phyloP scores from a whole-genome alignment of 2,113 vertebrate genomes.

The Manacus vitellinus region DNA sequence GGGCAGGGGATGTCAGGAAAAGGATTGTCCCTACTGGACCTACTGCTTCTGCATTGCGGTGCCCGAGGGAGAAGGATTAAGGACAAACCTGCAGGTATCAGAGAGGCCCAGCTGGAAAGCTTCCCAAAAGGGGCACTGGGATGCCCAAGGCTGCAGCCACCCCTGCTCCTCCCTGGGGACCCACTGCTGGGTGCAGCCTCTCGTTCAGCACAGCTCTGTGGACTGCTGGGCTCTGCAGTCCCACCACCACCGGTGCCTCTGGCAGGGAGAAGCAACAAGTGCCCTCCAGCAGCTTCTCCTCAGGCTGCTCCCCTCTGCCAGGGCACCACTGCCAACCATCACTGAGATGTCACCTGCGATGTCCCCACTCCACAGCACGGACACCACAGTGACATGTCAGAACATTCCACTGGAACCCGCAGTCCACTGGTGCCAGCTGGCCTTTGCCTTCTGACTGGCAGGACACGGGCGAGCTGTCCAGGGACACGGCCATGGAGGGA shows the following conservation, averaged over 20 bases:
- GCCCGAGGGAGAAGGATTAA: not conserved
- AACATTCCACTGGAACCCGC: not conserved
- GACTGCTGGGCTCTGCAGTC: not conserved
- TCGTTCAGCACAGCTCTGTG: not conserved
- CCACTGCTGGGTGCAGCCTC: not conserved
- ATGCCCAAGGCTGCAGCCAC: not conserved
- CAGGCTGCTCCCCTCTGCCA: not conserved
- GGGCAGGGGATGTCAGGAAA: not conserved
- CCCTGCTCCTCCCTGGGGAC: not conserved
- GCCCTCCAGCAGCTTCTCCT: not conserved
- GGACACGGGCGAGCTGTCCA: not conserved
- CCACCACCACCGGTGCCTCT: not conserved
- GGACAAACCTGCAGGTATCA: not conserved
- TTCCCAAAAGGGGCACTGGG: not conserved
- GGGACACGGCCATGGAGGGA: rapidly evolving
- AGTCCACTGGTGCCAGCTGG: not conserved
- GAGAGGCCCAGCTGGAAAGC: not conserved
- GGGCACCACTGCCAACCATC: not conserved
- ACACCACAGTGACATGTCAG: not conserved
- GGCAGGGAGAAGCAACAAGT: not conserved
- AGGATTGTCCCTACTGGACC: not conserved
- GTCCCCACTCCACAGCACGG: rapidly evolving
- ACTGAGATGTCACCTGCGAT: not conserved
- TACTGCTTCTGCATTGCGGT: not conserved
- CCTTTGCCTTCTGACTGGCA: not conserved